phyloP scores from a whole-genome alignment of 2,113 vertebrate species.

The Aspidoscelis tigris region DNA sequence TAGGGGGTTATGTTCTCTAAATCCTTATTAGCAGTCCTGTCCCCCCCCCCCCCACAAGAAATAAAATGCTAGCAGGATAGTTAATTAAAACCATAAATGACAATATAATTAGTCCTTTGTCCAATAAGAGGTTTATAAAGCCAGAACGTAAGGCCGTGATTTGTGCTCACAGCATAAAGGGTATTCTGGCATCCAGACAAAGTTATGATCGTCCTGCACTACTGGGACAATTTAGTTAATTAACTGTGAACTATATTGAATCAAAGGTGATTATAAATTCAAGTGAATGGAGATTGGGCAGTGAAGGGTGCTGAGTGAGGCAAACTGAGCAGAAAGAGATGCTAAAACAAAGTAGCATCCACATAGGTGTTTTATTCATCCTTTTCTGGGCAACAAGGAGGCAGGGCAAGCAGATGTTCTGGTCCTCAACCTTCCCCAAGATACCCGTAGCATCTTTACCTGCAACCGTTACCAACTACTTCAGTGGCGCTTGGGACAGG shows the following conservation, averaged over 20 bases:
- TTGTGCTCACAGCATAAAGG: background rate
- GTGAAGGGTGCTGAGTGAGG: background rate
- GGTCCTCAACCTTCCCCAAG: too few relatives aligned
- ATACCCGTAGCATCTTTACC: too few relatives aligned
- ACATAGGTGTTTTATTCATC: too few relatives aligned
- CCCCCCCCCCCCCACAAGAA: background rate
- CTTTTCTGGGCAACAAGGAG: too few relatives aligned
- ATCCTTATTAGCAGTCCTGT: background rate
- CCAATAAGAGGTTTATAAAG: slow-evolving; percentile 4
- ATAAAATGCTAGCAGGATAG: background rate
- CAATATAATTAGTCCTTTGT: background rate
- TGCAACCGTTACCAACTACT: too few relatives aligned
- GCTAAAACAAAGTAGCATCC: too few relatives aligned
- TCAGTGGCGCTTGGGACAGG: too few relatives aligned
- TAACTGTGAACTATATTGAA: slow-evolving; percentile 6
- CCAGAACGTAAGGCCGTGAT: background rate
- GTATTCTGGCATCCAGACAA: background rate
- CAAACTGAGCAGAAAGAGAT: background rate
- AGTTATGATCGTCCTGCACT: background rate
- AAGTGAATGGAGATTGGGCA: background rate
- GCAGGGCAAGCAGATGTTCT: too few relatives aligned
- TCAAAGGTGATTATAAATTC: background rate
- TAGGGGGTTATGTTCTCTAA: background rate
- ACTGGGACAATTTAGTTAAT: slow-evolving; percentile 1
- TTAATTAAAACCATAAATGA: slow-evolving; percentile 11